These are phyloP conservation scores for Pyrocoelia pectoralis DNA, from an alignment of 2,888 invertebrate species.

Conservation along the genomic window DNA sequence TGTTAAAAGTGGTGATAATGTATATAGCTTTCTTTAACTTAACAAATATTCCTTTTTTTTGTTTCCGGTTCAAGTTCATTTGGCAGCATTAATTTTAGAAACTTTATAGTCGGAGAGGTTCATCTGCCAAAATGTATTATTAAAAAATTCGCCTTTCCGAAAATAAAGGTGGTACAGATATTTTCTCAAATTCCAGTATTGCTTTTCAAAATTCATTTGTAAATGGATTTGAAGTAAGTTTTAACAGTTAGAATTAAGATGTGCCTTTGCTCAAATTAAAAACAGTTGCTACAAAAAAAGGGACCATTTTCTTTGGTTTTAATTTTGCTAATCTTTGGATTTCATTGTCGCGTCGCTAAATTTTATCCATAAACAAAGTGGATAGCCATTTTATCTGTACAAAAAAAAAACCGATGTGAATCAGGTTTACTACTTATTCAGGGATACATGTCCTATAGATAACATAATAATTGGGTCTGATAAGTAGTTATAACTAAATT, in stretches of 20 bases:
- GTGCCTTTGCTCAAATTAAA: slow-evolving; percentile 34
- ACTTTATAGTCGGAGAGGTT: background rate
- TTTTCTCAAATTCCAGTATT: background rate
- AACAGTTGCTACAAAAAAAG: slow-evolving; percentile 26
- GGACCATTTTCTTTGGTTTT: slow-evolving; percentile 24
- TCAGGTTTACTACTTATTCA: slow-evolving; percentile 12
- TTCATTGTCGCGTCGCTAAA: background rate
- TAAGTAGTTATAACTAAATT: slow-evolving; percentile 3
- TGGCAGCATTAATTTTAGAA: slow-evolving; percentile 11
- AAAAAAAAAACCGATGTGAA: background rate
- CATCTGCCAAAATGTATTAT: background rate
- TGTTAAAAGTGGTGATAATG: slow-evolving; percentile 47
- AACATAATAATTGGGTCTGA: slow-evolving; percentile 10
- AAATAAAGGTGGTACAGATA: background rate
- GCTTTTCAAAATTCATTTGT: slow-evolving; percentile 4
- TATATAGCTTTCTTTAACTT: slow-evolving; percentile 39
- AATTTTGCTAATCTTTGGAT: background rate
- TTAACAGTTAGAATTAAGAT: slow-evolving; percentile 16
- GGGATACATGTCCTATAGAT: slow-evolving; percentile 10
- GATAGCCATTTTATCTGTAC: background rate
- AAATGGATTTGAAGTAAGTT: too few relatives aligned
- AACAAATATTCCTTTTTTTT: slow-evolving; percentile 24
- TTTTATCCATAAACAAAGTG: background rate
- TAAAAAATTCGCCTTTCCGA: background rate
- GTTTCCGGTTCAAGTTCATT: background rate